Base-by-base conservation (phyloP, 23 tunicate genomes). In the Styela clava region DNA sequence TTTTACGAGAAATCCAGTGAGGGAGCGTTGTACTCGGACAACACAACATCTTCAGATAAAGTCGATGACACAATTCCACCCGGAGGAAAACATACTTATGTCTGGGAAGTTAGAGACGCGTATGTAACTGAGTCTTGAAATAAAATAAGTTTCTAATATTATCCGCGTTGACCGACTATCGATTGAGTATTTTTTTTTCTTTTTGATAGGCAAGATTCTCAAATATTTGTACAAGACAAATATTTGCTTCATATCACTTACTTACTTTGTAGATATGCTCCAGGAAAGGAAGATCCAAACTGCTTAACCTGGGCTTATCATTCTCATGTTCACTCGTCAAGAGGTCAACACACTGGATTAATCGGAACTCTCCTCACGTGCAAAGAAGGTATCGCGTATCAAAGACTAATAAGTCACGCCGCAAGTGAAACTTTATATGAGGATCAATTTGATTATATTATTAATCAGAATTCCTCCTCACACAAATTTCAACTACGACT, bases 231-330 rank as follows among this genome's bases (percentile, higher is more conserved):
- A n/a, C n/a, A n/a, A n/a, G n/a, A n/a, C n/a, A n/a, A n/a, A n/a
- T n/a, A n/a, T n/a, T n/a, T n/a, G n/a, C n/a, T n/a, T n/a, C n/a
- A n/a, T n/a, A n/a, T n/a, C n/a, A n/a, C n/a, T n/a, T n/a, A n/a
- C n/a, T n/a, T n/a, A n/a, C n/a, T n/a, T 31, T 83, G 56, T 64
- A 88, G 94, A 20, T 88, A 70, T 33, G 94, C 83, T 0, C 94
- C 94, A 5, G 73, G 79, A 2, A 24, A 68, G 61, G 87, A 83
- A 0, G 94, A 88, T 78, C 74, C 84, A 24, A 83, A 83, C 44
- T 88, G 94, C 65, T 28, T 88, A 56, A 83, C 87, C 2, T 83
- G 84, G 84, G 87, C 87, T 7, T 88, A 83, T 52, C 94, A 88
- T 70, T 88, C 94, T 25, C 94, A 88, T 82, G 78, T 69, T 62